Evolutionary conservation across 2,797 vertebrate species (phyloP).

Genomic region (Peromyscus aztecus): DNA sequence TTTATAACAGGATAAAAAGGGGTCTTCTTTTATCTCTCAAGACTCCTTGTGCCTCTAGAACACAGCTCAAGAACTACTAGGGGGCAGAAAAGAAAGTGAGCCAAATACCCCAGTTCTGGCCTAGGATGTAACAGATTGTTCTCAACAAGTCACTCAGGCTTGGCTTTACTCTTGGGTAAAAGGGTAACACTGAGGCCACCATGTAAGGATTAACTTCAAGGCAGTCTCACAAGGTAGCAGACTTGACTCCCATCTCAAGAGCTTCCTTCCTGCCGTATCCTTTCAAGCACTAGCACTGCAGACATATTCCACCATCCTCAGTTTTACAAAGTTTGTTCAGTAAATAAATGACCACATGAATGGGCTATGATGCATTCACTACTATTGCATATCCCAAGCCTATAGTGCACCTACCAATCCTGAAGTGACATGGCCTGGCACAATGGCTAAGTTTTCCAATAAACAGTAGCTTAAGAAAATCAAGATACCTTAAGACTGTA

Average conservation of each 20-base stretch:
- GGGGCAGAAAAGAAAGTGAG: not conserved
- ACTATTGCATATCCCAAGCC: not conserved
- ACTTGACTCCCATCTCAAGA: not conserved
- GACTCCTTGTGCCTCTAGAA: not conserved
- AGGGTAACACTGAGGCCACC: not conserved
- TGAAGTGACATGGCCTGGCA: rapidly evolving
- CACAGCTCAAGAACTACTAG: not conserved
- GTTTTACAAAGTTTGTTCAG: not conserved
- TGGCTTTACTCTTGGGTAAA: not conserved
- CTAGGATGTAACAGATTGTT: not conserved
- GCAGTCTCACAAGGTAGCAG: not conserved
- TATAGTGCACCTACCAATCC: not conserved
- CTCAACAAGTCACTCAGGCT: not conserved
- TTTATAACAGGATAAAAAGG: not conserved
- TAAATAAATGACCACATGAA: not conserved
- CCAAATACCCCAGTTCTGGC: not conserved
- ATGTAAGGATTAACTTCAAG: not conserved
- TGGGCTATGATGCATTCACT: not conserved
- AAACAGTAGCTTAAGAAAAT: conserved; percentile 27
- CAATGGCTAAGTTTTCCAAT: not conserved
- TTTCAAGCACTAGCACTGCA: not conserved
- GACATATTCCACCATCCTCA: not conserved
- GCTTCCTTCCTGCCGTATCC: not conserved
- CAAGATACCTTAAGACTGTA: not conserved
- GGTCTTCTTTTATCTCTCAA: not conserved